Base-by-base conservation (phyloP, 2,113 vertebrate species). In the Microtus montanus region DNA sequence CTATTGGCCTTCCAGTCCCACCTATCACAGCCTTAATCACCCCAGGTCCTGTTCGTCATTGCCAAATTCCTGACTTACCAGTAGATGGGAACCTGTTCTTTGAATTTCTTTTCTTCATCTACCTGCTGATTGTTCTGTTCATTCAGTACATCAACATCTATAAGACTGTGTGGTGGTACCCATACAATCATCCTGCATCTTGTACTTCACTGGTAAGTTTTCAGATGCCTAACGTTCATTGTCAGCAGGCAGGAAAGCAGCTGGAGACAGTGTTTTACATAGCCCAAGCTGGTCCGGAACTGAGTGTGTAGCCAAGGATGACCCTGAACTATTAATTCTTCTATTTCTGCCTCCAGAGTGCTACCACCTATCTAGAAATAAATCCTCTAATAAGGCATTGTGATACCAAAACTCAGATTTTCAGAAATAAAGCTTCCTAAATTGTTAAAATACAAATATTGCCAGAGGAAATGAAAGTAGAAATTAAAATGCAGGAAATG, bases 101-200 rank as follows among this genome's bases (percentile, higher is more conserved):
- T 97, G 99, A 99, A 97, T 99, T 99, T 98, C 98, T 99, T 74
- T 99, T 99, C 97, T 99, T 99, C 97, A 99, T 99, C 63, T 99
- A 99, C 96, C 97, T 99, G 92, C 98, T 99, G 98, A 99, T 99
- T 97, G 99, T 99, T 64, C 98, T 99, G 90, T 99, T 99, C 95
- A 99, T 99, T 97, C 99, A 99, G 96, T 99, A 99, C 97, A 99
- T 99, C 92, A 99, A 99, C 98, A 99, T 99, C 96, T 99, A 99
- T 98, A 99, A 99, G 98, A 99, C 99, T 0, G 99, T 99, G 94
- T 99, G 99, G 99, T 99, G 99, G 99, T 99, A 99, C 96, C 99
- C 99, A 0, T 99, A 99, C 97, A 99, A 98, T 98, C 99, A 99
- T 95, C 99, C 99, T 78, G 99, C 99, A 91, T 99, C 99, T 96